Percentiles rank a stretch among this genome's conserved stretches.
phyloP scores from a whole-genome alignment of 2,113 vertebrate species.

The Oryzias melastigma region DNA sequence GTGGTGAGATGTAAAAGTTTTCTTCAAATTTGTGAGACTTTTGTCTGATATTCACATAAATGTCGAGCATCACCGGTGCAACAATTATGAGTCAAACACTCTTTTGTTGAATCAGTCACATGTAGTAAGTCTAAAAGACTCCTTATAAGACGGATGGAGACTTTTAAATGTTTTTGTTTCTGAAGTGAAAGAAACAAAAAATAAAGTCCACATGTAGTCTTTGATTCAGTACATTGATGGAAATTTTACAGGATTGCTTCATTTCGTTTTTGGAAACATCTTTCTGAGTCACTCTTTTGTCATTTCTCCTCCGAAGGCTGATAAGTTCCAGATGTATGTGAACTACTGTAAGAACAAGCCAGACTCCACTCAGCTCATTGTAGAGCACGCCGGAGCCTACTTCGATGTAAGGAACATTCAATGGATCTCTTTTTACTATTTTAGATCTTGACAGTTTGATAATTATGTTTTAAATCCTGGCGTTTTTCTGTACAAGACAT shows the following conservation, averaged over 20 bases:
- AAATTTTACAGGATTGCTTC: neutral
- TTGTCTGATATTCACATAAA: too few relatives aligned
- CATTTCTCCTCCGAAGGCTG: constrained; percentile 79
- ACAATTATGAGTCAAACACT: too few relatives aligned
- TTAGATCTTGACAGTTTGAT: neutral
- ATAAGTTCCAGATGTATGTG: constrained; percentile 99
- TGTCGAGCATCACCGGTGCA: too few relatives aligned
- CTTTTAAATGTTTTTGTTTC: too few relatives aligned
- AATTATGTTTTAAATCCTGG: neutral
- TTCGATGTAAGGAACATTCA: constrained; percentile 88
- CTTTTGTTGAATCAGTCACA: too few relatives aligned
- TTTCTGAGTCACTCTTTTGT: constrained; percentile 4
- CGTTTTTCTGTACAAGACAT: neutral
- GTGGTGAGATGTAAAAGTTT: too few relatives aligned
- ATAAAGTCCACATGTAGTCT: too few relatives aligned
- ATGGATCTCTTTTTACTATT: neutral
- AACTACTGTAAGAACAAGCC: constrained; percentile 99
- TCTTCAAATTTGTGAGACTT: too few relatives aligned
- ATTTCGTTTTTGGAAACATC: neutral
- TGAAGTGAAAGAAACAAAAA: too few relatives aligned
- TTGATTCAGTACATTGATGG: too few relatives aligned
- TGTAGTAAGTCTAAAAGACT: too few relatives aligned
- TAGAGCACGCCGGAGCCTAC: constrained; percentile 95
- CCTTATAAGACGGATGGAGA: too few relatives aligned
- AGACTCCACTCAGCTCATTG: constrained; percentile 95